phyloP scores from a whole-genome alignment of 2,888 invertebrate genomes.

The Drepanosiphum platanoidis region DNA sequence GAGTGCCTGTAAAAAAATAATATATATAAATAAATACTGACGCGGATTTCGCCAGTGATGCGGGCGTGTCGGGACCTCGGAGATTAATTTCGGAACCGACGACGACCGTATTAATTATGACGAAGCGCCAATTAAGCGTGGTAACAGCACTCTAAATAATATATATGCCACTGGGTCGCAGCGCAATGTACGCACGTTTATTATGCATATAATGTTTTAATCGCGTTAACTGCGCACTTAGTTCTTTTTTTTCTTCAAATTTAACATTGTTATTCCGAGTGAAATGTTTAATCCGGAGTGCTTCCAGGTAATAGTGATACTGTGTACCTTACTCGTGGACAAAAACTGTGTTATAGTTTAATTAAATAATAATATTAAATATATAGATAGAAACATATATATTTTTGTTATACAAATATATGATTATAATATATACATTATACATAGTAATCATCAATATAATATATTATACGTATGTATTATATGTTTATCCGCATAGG shows the following conservation, averaged over 20 bases:
- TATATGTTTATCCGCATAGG: background rate
- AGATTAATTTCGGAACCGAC: background rate
- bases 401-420: background rate
- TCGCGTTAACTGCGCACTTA: background rate
- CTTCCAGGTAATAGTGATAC: slow-evolving; percentile 51
- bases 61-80: background rate
- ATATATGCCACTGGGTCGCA: background rate
- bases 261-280: slow-evolving; percentile 3
- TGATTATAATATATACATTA: background rate
- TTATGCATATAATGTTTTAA: background rate
- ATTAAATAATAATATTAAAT: background rate
- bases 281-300: slow-evolving; percentile 51
- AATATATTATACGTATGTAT: background rate
- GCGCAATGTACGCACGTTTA: background rate
- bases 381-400: slow-evolving; percentile 12
- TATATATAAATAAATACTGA: too few relatives aligned
- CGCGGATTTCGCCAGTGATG: too few relatives aligned
- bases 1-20: too few relatives aligned
- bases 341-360: slow-evolving; percentile 1
- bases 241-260: background rate
- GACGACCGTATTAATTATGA: background rate
- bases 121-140: background rate
- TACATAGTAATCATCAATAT: too few relatives aligned
- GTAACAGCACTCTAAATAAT: background rate
- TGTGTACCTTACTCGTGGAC: slow-evolving; percentile 45